These are phyloP conservation scores for Corythaeola cristata DNA, from an alignment of 2,113 vertebrate genomes.

Conservation along the genomic window DNA sequence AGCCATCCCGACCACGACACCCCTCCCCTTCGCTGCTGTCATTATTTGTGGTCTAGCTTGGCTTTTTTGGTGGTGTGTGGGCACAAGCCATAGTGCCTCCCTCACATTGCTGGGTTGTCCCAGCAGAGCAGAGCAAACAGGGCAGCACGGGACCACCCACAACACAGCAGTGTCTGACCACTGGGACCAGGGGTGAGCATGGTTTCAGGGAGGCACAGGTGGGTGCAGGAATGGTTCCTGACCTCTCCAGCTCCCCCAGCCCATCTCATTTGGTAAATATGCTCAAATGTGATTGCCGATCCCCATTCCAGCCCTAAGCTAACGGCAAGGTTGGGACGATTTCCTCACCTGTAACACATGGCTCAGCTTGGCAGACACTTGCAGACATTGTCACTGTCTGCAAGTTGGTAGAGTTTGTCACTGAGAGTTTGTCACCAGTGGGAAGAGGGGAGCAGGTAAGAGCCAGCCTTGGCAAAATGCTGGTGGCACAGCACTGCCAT, in stretches of 20 bases:
- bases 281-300: neutral
- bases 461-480: neutral
- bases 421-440: neutral
- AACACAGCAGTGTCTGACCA: accelerated
- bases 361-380: neutral
- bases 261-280: accelerated
- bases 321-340: neutral
- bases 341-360: neutral
- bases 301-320: neutral
- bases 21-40: neutral
- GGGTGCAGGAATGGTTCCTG: neutral
- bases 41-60: too few species aligned
- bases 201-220: neutral
- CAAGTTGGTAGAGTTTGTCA: neutral
- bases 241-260: neutral
- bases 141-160: accelerated
- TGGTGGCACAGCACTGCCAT: neutral
- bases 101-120: neutral
- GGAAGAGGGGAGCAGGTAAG: neutral
- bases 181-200: accelerated
- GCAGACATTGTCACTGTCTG: neutral
- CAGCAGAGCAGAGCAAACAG: neutral
- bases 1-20: accelerated
- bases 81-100: neutral
- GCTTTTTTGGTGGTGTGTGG: neutral